Evolutionary conservation across 2,797 vertebrate species (phyloP), one percentile per base, ranked within the genome.

Genomic region (Chaunax sp.): DNA sequence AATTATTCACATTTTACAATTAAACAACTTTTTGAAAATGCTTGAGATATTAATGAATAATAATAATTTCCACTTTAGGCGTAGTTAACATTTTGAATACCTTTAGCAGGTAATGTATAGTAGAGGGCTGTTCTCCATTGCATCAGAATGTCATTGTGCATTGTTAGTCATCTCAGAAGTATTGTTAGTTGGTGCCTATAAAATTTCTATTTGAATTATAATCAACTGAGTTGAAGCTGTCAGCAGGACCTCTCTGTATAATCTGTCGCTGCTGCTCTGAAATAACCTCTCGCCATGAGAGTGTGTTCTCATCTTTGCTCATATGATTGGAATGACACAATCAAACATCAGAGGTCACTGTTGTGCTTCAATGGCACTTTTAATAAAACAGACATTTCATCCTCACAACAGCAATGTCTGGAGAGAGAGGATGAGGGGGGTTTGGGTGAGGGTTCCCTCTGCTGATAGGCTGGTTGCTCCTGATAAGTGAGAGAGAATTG

Each of bases 301-400:
- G 63, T 0, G 26, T 14, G 54, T 30, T 64, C 63, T 69, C 70
- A 25, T 62, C 69, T 61, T 37, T 1, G 20, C 45, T 66, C 72
- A 16, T 12, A 14, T 58, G 69, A 77, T 65, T 72, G 81, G 74
- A 92, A 87, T 78, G 88, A 93, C 82, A 84, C 85, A 90, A 89
- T 84, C 89, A 90, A 90, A 91, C 89, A 89, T 87, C 84, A 90
- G 89, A 87, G 87, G 90, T 93, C 93, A 94, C 93, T 92, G 90
- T 92, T 94, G 92, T 92, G 93, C 93, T 94, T 94, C 93, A 94
- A 85, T 89, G 86, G 93, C 94, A 94, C 93, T 94, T 95, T 95
- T 95, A 95, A 94, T 95, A 95, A 95, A 94, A 95, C 94, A 94
- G 93, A 95, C 93, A 95, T 94, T 93, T 95, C 89, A 94, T 95